These are phyloP conservation scores for Paracyclopina nana DNA, from an alignment of 1,140 invertebrate species.

Conservation along the genomic window DNA sequence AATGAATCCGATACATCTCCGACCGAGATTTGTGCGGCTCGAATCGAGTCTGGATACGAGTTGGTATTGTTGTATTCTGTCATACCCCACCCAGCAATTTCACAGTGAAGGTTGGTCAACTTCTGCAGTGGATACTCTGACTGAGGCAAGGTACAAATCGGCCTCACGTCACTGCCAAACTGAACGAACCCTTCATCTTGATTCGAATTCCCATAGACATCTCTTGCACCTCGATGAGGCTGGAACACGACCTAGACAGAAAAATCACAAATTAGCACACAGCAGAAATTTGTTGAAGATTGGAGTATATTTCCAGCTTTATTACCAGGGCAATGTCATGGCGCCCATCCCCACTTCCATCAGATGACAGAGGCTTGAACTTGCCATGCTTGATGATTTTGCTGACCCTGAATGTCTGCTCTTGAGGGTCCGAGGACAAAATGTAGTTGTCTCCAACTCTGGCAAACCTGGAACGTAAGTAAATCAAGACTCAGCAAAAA, in stretches of 20 bases:
- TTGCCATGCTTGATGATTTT: conserved; percentile 12
- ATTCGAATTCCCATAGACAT: too few relatives aligned
- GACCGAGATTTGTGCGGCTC: conserved; percentile 4
- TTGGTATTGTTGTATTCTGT: conserved; percentile 14
- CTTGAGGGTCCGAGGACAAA: neutral
- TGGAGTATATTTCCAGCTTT: too few relatives aligned
- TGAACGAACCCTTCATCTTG: neutral
- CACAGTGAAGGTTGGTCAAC: neutral
- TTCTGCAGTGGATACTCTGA: neutral
- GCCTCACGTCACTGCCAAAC: neutral
- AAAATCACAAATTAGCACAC: too few relatives aligned
- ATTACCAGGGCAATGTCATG: conserved; percentile 9
- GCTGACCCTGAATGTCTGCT: conserved; percentile 11
- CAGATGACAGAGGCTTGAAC: neutral
- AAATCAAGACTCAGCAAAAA: neutral
- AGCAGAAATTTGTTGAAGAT: too few relatives aligned
- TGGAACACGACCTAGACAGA: too few relatives aligned
- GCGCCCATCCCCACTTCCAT: conserved; percentile 10
- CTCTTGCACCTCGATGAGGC: too few relatives aligned
- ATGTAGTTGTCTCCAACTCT: conserved; percentile 14
- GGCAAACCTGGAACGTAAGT: conserved; percentile 10
- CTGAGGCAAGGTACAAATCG: conserved; percentile 2
- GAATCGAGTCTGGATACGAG: conserved; percentile 9
- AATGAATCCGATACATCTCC: conserved; percentile 5
- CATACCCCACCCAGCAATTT: conserved; percentile 15